Evolutionary conservation across 2,797 vertebrate genomes (phyloP).

Genomic region (Alosa sapidissima): DNA sequence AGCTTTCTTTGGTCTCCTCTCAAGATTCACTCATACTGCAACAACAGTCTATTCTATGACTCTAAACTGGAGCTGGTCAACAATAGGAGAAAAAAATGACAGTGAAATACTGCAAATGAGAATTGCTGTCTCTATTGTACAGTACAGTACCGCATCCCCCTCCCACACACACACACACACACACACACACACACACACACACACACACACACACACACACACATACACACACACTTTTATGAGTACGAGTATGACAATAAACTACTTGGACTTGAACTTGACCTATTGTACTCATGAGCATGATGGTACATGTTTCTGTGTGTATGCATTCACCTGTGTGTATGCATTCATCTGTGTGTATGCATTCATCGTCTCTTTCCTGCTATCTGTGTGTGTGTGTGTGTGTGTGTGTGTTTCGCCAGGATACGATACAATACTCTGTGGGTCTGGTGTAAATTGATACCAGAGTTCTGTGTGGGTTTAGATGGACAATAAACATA

Average conservation of each 20-base stretch:
- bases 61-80: not conserved
- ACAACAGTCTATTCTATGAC: not conserved
- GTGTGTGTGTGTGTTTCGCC: not conserved
- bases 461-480: not conserved
- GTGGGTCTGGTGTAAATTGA: not conserved
- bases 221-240: no score
- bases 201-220: no score
- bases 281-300: no score
- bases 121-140: not conserved
- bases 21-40: not conserved
- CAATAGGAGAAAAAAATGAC: not conserved
- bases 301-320: no score
- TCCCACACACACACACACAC: no score
- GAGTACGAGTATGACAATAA: no score
- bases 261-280: no score
- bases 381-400: not conserved
- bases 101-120: not conserved
- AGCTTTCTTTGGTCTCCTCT: not conserved
- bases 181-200: no score
- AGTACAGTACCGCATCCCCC: no score
- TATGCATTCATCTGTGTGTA: no score
- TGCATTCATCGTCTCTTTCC: no score
- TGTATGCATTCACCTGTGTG: no score
- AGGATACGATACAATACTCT: not conserved
- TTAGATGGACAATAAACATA: not conserved